Percentiles rank a stretch among this genome's conserved stretches.
These are phyloP conservation scores for Glyphotaelius pellucidus DNA, from an alignment of 2,888 invertebrate species.

Conservation along the genomic window DNA sequence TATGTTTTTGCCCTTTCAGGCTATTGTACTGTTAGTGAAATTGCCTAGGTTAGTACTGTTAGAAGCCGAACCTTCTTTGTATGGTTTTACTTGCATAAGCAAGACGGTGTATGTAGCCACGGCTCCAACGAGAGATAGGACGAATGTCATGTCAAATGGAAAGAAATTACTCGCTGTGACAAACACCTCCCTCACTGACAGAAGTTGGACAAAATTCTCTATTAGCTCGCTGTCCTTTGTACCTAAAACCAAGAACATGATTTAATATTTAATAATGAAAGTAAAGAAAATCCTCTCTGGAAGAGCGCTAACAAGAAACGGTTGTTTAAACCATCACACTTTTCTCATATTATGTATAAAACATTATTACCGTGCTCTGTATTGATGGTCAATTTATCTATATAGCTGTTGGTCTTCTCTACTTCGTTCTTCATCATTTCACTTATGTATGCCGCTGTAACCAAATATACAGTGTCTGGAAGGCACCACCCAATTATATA, in stretches of 20 bases:
- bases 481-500: constrained; percentile 58
- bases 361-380: constrained; percentile 51
- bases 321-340: not conserved
- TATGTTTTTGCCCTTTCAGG: not conserved
- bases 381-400: constrained; percentile 61
- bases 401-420: constrained; percentile 56
- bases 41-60: constrained; percentile 28
- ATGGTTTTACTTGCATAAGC: constrained; percentile 59
- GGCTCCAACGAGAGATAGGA: constrained; percentile 59
- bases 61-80: not conserved
- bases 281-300: too few relatives aligned
- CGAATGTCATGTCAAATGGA: constrained; percentile 60
- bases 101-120: constrained; percentile 63
- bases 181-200: constrained; percentile 62
- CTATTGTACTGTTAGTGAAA: constrained; percentile 15
- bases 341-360: not conserved
- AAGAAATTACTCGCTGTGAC: constrained; percentile 63
- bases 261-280: not conserved
- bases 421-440: constrained; percentile 61
- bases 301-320: not conserved
- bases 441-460: constrained; percentile 58
- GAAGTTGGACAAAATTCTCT: constrained; percentile 58
- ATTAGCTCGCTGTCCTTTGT: constrained; percentile 56
- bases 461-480: constrained; percentile 51
- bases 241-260: constrained; percentile 39